Base-by-base conservation (phyloP, 2,888 invertebrate species). In the Trissoscelio sp. region DNA sequence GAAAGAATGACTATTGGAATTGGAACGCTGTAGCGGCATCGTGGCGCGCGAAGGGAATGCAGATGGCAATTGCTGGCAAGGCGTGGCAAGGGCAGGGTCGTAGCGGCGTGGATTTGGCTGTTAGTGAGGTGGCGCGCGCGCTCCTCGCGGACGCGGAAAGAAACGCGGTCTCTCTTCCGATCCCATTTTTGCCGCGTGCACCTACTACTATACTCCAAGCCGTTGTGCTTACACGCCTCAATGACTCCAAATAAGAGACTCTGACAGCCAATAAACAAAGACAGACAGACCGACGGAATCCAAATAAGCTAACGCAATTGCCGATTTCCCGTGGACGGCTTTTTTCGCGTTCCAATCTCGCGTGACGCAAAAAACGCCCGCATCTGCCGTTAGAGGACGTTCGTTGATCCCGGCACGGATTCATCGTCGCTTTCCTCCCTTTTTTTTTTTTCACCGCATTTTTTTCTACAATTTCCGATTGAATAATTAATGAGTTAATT, bases 31-130 rank as follows among this genome's bases (percentile, higher is more conserved):
- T 46, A 46, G 57, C 57, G 69, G 69, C 48, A 60, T 60, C 39
- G 69, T n/a, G 20, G 42, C 58, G 57, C 34, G 72, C 62, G 37
- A 67, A 77, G 75, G 75, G 70, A 81, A 72, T 75, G 58, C 58
- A 72, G 70, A 75, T 80, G 22, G 60, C 60, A 48, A 37, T 69
- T 46, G 58, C 12, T 51, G 46, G 48, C 53, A 69, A 75, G 75
- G 75, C 66, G 80, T 80, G 80, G 64, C 75, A 75, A 75, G 81
- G 75, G 77, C 74, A 81, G 81, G 75, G 77, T 60, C 60, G 39
- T 12, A n/a, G 16, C 0, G 1, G 46, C 55, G 28, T 53, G 31
- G 58, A 28, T 67, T 75, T 53, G 16, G 57, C 34, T 55, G 2
- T 5, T 3, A 12, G 55, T n/a, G n/a, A n/a, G n/a, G n/a, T n/a